These are phyloP conservation scores for Lepilemur ruficaudatus DNA, from an alignment of 2,797 vertebrate genomes.

Conservation along the genomic window DNA sequence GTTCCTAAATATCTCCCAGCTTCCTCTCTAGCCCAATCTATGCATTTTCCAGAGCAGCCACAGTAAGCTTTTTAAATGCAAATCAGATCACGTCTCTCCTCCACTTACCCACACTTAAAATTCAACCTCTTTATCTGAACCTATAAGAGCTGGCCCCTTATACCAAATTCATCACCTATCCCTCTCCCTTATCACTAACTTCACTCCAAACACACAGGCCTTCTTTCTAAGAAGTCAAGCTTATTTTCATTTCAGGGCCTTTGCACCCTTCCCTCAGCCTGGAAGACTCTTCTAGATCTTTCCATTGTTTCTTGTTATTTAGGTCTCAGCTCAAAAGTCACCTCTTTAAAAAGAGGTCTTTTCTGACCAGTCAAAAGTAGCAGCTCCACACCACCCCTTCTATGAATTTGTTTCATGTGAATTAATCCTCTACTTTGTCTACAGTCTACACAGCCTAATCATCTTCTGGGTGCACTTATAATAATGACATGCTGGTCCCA, in stretches of 20 bases:
- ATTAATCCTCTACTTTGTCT: neutral
- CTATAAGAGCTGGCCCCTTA: neutral
- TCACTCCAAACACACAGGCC: neutral
- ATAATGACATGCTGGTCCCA: neutral
- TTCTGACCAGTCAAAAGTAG: conserved; percentile 7
- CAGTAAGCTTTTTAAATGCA: conserved; percentile 33
- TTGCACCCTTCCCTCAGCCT: neutral
- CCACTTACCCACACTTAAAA: conserved; percentile 31
- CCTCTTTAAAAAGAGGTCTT: neutral
- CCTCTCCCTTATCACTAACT: neutral
- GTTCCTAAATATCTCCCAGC: neutral
- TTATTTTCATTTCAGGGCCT: neutral
- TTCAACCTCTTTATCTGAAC: neutral
- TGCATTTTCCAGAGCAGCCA: neutral
- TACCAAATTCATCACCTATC: neutral
- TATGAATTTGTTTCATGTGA: conserved; percentile 5
- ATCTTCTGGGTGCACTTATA: neutral
- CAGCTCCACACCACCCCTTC: neutral
- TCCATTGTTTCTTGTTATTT: neutral
- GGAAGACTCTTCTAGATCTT: conserved; percentile 7
- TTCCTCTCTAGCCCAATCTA: neutral
- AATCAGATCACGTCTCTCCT: neutral
- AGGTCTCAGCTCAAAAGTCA: neutral
- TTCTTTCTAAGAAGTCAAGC: neutral
- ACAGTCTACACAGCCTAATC: neutral